Base-by-base conservation (phyloP, 1,140 invertebrate species). In the Tribolium madens region DNA sequence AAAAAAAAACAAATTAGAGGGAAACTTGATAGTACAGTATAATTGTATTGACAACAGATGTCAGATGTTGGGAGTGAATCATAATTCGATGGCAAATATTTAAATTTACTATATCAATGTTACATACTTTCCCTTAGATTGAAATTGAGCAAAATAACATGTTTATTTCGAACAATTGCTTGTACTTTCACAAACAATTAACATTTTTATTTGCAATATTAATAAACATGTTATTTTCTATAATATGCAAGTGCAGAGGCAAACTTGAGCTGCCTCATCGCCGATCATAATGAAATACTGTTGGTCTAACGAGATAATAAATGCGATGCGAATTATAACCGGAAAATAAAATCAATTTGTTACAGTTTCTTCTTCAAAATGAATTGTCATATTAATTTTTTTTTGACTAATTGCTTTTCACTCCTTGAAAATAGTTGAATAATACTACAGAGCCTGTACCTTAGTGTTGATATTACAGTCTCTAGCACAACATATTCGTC, bases 61-160 rank as follows among this genome's bases (percentile, higher is more conserved):
- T 64, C 9, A 42, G 36, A 42, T 42, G 36, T 42, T 42, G 14
- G 52, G 17, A 57, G 21, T 64, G 21, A 64, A 13, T 33, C 26
- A 33, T 26, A 33, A 13, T 64, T 64, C 9, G 21, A 64, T 15
- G 52, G 18, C 9, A 64, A 64, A 9, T 64, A 64, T 33, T 64
- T 31, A 64, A 64, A 64, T 33, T 64, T 33, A n/a, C 21, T 6
- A 64, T 31, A 33, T 31, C 26, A 26, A 42, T 50, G 50, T 72
- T 72, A 72, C 17, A 26, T 52, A 72, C 70, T 72, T 72, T 72
- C 70, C 70, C 70, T 52, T 31, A 31, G 70, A 50, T 72, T 72
- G 47, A 72, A 72, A 72, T 52, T 72, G 70, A 72, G 21, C 70
- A 72, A 72, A 72, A 72, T 72, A 72, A 72, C 50, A 52, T 72